Conservation (phyloP, 1,140 invertebrate species). For the Calephelis virginiensis region DNA sequence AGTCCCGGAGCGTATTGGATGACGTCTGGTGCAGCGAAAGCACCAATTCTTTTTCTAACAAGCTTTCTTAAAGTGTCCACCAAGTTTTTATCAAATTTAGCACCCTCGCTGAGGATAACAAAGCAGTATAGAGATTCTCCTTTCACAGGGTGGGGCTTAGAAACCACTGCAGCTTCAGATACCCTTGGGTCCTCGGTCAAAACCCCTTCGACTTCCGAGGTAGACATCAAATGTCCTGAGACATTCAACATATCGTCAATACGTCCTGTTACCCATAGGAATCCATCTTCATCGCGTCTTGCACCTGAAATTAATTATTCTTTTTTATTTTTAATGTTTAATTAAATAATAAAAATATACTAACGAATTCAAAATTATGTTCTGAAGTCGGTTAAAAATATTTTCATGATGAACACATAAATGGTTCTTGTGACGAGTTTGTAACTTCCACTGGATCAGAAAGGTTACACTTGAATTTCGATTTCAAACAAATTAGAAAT, state of each 20-base stretch:
- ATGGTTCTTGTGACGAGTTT: no score
- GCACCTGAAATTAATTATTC: constrained; percentile 82
- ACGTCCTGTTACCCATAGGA: constrained; percentile 97
- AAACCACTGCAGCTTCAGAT: constrained; percentile 96
- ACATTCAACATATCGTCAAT: constrained; percentile 99
- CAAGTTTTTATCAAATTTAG: constrained; percentile 84
- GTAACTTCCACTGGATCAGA: no score
- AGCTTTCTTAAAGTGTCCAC: constrained; percentile 87
- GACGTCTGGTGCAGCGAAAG: constrained; percentile 97
- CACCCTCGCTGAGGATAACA: constrained; percentile 91
- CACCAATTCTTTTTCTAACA: constrained; percentile 95
- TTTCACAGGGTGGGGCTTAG: constrained; percentile 95
- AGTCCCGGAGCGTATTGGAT: constrained; percentile 94
- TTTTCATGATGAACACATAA: no score
- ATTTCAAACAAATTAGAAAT: no score
- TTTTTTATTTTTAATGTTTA: background rate
- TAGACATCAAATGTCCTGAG: constrained; percentile 97
- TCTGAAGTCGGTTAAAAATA: no score
- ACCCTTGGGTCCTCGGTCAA: constrained; percentile 90
- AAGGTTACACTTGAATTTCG: no score
- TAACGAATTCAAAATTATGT: no score
- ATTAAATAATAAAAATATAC: no score
- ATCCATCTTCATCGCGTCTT: constrained; percentile 94
- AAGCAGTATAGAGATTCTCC: constrained; percentile 98
- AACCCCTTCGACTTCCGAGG: constrained; percentile 96